These are phyloP conservation scores for Graptemys geographica DNA, from an alignment of 2,797 vertebrate species.

Conservation along the genomic window DNA sequence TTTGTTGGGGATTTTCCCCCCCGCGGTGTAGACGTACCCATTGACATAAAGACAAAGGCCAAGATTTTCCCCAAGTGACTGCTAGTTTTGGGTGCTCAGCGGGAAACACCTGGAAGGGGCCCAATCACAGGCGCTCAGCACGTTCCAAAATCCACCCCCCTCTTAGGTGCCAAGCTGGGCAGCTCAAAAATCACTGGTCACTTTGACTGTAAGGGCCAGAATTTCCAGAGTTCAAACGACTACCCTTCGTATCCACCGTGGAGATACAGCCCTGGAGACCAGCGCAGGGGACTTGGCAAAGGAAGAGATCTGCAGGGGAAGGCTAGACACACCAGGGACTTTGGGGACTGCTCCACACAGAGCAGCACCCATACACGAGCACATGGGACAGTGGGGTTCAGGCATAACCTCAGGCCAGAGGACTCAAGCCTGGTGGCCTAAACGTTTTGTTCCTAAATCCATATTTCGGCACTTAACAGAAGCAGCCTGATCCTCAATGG, in stretches of 20 bases:
- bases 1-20: neutral
- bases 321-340: neutral
- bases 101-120: neutral
- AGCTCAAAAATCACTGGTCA: neutral
- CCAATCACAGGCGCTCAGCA: neutral
- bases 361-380: neutral
- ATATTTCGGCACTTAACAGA: neutral
- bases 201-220: no score
- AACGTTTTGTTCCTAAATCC: neutral
- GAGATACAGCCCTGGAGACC: neutral
- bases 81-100: neutral
- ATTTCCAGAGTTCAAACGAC: neutral
- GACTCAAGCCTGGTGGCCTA: neutral
- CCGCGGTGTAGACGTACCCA: neutral
- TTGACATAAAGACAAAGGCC: neutral
- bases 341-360: neutral
- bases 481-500: neutral
- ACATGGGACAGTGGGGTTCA: neutral
- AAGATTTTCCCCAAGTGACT: neutral
- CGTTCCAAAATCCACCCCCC: neutral
- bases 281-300: neutral
- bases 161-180: neutral
- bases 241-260: neutral
- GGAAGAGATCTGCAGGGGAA: neutral
- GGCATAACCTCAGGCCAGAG: neutral